phyloP scores from a whole-genome alignment of 2,113 vertebrate genomes.

The Dendropsophus ebraccatus region DNA sequence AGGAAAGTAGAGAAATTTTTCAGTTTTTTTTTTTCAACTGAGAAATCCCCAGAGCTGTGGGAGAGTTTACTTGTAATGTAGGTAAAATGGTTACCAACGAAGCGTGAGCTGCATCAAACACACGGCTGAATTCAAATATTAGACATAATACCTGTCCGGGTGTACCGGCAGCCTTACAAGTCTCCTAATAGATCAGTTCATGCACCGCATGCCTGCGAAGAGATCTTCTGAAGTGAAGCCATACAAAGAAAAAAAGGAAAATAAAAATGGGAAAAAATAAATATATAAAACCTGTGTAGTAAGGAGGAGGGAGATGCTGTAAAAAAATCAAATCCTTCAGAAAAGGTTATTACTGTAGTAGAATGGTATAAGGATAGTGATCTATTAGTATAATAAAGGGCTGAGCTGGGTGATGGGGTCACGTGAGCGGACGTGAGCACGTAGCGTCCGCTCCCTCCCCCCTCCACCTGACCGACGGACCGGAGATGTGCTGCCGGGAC shows the following conservation, averaged over 20 bases:
- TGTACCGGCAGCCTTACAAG: conserved; percentile 27
- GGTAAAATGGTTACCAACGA: conserved; percentile 55
- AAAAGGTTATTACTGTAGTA: too few relatives aligned
- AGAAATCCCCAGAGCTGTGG: conserved; percentile 36
- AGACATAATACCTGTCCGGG: conserved; percentile 38
- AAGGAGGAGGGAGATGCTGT: background rate
- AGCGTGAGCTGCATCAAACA: conserved; percentile 46
- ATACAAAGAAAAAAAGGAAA: background rate
- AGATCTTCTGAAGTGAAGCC: background rate
- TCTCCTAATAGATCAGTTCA: conserved; percentile 18
- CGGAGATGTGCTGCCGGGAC: too few relatives aligned
- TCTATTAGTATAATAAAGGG: too few relatives aligned
- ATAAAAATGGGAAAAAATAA: background rate
- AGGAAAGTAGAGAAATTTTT: conserved; percentile 10
- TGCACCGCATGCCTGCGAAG: background rate
- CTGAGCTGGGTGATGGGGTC: too few relatives aligned
- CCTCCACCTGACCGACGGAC: too few relatives aligned
- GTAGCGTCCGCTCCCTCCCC: too few relatives aligned
- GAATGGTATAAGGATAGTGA: background rate
- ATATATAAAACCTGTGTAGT: background rate
- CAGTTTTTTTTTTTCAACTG: conserved; percentile 26
- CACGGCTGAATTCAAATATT: conserved; percentile 36
- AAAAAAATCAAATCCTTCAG: background rate
- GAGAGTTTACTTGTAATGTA: conserved; percentile 44
- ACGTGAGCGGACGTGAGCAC: too few relatives aligned